Evolutionary conservation across 30 jellyfish, hydroid and myxozoan species (phyloP), one percentile per base, ranked within the genome.

Genomic region (Chrysaora quinquecirrha): DNA sequence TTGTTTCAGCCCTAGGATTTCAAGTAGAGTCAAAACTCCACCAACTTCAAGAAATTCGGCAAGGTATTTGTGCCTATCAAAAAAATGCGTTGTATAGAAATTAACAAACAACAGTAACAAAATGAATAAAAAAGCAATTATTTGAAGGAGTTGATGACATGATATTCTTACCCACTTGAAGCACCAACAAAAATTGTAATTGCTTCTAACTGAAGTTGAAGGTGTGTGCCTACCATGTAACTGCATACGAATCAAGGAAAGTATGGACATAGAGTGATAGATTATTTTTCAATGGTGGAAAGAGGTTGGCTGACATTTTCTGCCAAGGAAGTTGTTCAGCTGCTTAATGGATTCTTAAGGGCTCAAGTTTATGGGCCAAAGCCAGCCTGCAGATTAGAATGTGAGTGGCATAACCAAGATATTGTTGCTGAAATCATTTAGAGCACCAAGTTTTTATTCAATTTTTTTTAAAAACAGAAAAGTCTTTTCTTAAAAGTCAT

Each of bases 31-130:
- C 29, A 80, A 64, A 46, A 90, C 82, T 58, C 97, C 97, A 18
- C 97, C 97, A 78, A 83, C 96, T 49, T 90, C 95, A 11, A 90
- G 80, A 65, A 90, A 90, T 71, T 90, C 97, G 0, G 93, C 87
- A 56, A 90, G 48, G 48, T 75, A 90, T 29, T 78, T 90, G 60
- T 90, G 97, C 77, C 97, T 90, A 65, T 19, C 29, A 22, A 60
- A 25, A 52, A 74, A 9, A 30, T 10, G 31, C 2, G 30, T 1
- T 16, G 22, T 18, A 2, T 46, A 19, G n/a, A 73, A 34, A 48
- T n/a, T n/a, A n/a, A n/a, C n/a, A n/a, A n/a, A n/a, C n/a, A n/a
- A n/a, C n/a, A n/a, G n/a, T n/a, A n/a, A n/a, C n/a, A n/a, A n/a
- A n/a, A n/a, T n/a, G n/a, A n/a, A n/a, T n/a, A n/a, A n/a, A n/a